phyloP scores from a whole-genome alignment of 2,888 invertebrate species.

The Hydropsyche betteni region DNA sequence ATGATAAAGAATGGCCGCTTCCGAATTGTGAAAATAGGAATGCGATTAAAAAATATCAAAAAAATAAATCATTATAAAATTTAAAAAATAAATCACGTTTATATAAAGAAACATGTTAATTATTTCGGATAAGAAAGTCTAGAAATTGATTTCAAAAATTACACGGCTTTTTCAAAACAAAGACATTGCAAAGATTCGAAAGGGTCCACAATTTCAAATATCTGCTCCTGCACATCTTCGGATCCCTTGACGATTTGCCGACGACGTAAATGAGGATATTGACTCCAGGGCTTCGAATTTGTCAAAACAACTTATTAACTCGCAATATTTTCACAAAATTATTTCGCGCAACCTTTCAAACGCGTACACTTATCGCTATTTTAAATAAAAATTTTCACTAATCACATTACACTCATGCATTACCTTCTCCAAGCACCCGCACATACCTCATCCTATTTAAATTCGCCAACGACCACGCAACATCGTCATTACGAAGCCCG shows the following conservation, averaged over 20 bases:
- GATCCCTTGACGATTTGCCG: conserved; percentile 31
- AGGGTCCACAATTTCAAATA: conserved; percentile 35
- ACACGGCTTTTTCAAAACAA: not conserved
- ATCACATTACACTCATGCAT: too few relatives aligned
- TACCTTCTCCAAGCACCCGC: not conserved
- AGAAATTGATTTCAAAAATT: conserved; percentile 1
- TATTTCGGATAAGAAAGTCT: too few relatives aligned
- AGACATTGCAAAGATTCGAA: not conserved
- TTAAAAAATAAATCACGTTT: not conserved
- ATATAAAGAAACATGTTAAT: too few relatives aligned
- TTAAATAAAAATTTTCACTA: too few relatives aligned
- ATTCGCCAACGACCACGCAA: too few relatives aligned
- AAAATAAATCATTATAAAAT: not conserved
- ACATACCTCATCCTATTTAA: not conserved
- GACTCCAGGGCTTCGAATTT: conserved; percentile 12
- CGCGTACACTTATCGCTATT: too few relatives aligned
- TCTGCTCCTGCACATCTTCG: conserved; percentile 15
- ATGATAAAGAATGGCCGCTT: conserved; percentile 37
- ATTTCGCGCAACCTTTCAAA: too few relatives aligned
- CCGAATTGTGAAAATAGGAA: conserved; percentile 30
- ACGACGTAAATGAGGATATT: conserved; percentile 36
- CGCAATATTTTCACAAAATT: too few relatives aligned
- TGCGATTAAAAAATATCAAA: conserved; percentile 1
- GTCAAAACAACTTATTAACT: too few relatives aligned
- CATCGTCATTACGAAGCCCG: too few relatives aligned